These are phyloP conservation scores for Diachasma alloeum DNA, from an alignment of 1,140 invertebrate genomes.

Conservation along the genomic window DNA sequence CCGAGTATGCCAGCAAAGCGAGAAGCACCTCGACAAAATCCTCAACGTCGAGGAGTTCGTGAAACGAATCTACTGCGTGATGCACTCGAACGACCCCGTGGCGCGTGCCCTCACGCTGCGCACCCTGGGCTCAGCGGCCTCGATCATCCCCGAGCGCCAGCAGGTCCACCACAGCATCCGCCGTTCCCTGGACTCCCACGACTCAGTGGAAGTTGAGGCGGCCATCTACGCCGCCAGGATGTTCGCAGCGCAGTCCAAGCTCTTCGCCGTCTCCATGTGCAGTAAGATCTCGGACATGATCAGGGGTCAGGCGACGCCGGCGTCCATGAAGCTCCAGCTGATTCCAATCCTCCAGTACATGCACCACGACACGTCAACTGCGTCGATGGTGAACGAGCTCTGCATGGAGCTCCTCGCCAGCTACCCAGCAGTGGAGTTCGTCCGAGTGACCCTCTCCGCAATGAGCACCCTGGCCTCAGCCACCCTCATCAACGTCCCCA, in stretches of 20 bases:
- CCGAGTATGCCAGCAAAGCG: slow-evolving; percentile 92
- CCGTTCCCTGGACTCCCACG: slow-evolving; percentile 91
- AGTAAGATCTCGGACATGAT: slow-evolving; percentile 96
- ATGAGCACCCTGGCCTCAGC: slow-evolving; percentile 87
- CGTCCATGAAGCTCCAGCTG: slow-evolving; percentile 89
- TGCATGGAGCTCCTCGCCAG: slow-evolving; percentile 84
- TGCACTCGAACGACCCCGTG: slow-evolving; percentile 96
- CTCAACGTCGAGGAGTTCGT: slow-evolving; percentile 96
- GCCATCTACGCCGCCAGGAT: slow-evolving; percentile 93
- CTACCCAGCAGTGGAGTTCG: slow-evolving; percentile 90
- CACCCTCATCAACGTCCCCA: slow-evolving; percentile 89
- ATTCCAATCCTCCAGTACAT: slow-evolving; percentile 93
- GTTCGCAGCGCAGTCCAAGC: slow-evolving; percentile 91
- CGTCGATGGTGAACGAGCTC: slow-evolving; percentile 79
- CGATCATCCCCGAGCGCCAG: slow-evolving; percentile 91
- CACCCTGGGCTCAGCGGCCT: slow-evolving; percentile 90
- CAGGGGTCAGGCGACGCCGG: slow-evolving; percentile 87
- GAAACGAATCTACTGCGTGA: slow-evolving; percentile 90
- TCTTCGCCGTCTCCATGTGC: slow-evolving; percentile 96
- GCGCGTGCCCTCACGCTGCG: slow-evolving; percentile 89
- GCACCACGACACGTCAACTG: slow-evolving; percentile 89
- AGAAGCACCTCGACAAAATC: slow-evolving; percentile 97
- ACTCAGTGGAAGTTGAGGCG: slow-evolving; percentile 94
- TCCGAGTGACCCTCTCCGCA: slow-evolving; percentile 85
- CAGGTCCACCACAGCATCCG: slow-evolving; percentile 96